Evolutionary conservation across 1,140 invertebrate genomes (phyloP).

Genomic region (Bombus superbus): DNA sequence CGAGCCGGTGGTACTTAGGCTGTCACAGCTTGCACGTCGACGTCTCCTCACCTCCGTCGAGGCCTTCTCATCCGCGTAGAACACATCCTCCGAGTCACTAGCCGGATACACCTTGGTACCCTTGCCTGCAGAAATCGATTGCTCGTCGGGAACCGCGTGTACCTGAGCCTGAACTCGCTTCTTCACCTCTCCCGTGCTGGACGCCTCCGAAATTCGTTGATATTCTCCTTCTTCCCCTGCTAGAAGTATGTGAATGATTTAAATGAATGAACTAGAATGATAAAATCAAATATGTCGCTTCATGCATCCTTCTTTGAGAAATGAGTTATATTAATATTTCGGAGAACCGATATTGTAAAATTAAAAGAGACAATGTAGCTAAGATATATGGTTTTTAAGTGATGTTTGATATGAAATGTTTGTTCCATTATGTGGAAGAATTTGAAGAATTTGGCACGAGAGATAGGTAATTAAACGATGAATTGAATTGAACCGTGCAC

Average conservation of each 20-base stretch:
- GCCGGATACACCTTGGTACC: slow-evolving; percentile 83
- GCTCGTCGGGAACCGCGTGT: slow-evolving; percentile 78
- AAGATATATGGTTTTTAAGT: neutral
- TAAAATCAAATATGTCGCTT: neutral
- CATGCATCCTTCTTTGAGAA: neutral
- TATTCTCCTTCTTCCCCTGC: slow-evolving; percentile 84
- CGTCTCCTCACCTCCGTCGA: slow-evolving; percentile 65
- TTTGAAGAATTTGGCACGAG: neutral
- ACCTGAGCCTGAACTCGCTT: slow-evolving; percentile 84
- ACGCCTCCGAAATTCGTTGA: slow-evolving; percentile 85
- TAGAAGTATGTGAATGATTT: slow-evolving; percentile 49
- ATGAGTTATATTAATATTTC: neutral
- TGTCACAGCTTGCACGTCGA: slow-evolving; percentile 79
- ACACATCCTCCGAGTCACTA: slow-evolving; percentile 86
- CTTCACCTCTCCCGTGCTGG: slow-evolving; percentile 78
- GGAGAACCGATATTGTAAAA: neutral
- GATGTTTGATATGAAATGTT: neutral
- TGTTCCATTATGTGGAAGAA: neutral
- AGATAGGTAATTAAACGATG: neutral
- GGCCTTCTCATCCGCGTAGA: slow-evolving; percentile 78
- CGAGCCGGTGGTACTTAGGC: slow-evolving; percentile 80
- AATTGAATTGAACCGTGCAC: neutral
- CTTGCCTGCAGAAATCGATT: slow-evolving; percentile 60
- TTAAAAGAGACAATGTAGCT: neutral
- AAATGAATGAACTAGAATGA: neutral